phyloP scores from a whole-genome alignment of 1,140 invertebrate species.

The Hycleus cichorii region DNA sequence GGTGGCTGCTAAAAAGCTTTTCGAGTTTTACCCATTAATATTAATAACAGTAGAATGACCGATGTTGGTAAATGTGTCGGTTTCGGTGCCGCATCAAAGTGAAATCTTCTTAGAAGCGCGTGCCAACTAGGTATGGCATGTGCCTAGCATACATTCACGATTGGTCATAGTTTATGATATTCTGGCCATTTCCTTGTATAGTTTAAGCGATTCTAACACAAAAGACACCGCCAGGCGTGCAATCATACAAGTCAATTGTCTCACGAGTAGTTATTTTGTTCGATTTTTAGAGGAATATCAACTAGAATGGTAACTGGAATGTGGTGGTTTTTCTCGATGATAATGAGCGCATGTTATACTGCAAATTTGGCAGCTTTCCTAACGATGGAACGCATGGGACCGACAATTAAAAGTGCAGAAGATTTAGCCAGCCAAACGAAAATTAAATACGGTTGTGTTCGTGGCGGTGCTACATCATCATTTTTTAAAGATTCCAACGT shows the following conservation, averaged over 20 bases:
- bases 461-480: constrained; percentile 62
- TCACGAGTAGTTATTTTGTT: too few species aligned
- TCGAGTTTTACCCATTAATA: constrained; percentile 12
- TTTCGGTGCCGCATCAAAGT: constrained; percentile 18
- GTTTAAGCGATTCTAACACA: constrained; percentile 15
- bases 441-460: constrained; percentile 77
- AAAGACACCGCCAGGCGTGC: constrained; percentile 6
- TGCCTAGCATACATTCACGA: constrained; percentile 10
- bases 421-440: constrained; percentile 83
- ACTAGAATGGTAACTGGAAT: constrained; percentile 73
- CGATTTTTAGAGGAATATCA: constrained; percentile 53
- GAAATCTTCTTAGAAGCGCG: constrained; percentile 24
- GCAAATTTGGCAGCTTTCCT: constrained; percentile 93
- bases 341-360: constrained; percentile 93
- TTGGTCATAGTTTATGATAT: constrained; percentile 26
- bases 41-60: constrained; percentile 13
- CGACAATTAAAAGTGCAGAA: constrained; percentile 80
- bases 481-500: constrained; percentile 61
- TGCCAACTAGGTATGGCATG: constrained; percentile 24
- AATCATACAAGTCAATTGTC: too few species aligned
- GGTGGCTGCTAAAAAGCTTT: neutral
- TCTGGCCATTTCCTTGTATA: constrained; percentile 22
- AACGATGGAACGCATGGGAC: constrained; percentile 76
- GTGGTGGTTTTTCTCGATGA: constrained; percentile 97
- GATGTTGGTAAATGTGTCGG: constrained; percentile 8